Evolutionary conservation across 2,797 vertebrate genomes (phyloP).

Genomic region (Alosa sapidissima): DNA sequence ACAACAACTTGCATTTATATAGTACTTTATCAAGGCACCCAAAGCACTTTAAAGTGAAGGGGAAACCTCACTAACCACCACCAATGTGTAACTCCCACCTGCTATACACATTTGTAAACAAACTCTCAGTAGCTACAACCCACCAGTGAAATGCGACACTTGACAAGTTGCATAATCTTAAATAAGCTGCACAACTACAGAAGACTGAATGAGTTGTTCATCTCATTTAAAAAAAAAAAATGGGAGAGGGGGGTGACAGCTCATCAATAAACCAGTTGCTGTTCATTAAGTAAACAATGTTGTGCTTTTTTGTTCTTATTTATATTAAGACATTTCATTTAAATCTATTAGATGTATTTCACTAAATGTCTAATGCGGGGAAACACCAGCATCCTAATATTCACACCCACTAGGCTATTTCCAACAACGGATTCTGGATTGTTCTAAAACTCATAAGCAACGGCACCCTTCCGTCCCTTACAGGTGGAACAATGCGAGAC

Average conservation of each 20-base stretch:
- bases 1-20: too few relatives aligned
- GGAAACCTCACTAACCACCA: too few relatives aligned
- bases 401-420: conserved; percentile 2
- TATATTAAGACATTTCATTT: background rate
- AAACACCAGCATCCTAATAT: background rate
- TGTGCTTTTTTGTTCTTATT: too few relatives aligned
- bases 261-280: too few relatives aligned
- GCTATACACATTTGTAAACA: background rate
- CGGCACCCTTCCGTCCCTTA: conserved; percentile 44
- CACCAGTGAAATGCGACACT: background rate
- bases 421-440: conserved; percentile 24
- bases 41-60: too few relatives aligned
- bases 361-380: background rate
- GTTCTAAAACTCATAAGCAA: conserved; percentile 23
- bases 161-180: background rate
- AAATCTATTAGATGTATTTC: background rate
- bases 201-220: background rate
- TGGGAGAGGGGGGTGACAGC: too few relatives aligned
- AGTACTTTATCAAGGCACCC: too few relatives aligned
- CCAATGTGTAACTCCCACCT: too few relatives aligned
- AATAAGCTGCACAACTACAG: background rate
- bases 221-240: background rate
- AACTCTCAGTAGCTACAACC: background rate
- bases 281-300: too few relatives aligned
- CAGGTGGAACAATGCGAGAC: conserved; percentile 67